These are phyloP conservation scores for Chelon labrosus DNA, from an alignment of 2,797 vertebrate genomes.

Conservation along the genomic window DNA sequence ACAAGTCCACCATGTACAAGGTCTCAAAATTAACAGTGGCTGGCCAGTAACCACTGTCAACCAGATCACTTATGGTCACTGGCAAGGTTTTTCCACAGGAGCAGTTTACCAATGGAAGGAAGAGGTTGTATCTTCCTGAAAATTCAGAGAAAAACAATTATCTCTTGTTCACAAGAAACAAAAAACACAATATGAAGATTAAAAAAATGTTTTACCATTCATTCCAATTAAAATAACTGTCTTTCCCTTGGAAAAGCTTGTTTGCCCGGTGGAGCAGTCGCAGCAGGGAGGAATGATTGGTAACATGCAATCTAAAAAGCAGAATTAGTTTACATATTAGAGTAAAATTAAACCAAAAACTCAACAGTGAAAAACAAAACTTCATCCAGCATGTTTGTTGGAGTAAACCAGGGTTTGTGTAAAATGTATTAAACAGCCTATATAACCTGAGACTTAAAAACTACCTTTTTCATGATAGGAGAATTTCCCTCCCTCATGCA, in stretches of 20 bases:
- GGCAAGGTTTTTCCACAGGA: neutral
- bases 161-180: no score
- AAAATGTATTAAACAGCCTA: no score
- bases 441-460: no score
- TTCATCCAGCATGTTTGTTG: no score
- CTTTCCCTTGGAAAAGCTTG: neutral
- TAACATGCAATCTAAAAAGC: neutral
- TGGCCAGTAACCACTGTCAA: constrained; percentile 10
- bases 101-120: neutral
- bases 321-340: no score
- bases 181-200: no score
- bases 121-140: constrained; percentile 2
- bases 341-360: no score
- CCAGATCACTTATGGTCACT: neutral
- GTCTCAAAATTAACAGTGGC: constrained; percentile 5
- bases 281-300: neutral
- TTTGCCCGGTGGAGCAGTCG: constrained; percentile 3
- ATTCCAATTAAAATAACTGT: constrained; percentile 6
- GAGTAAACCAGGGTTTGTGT: no score
- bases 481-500: neutral
- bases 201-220: neutral
- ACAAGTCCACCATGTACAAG: neutral
- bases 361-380: no score
- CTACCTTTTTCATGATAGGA: neutral
- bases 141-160: neutral